A percentile compares a stretch with the other conserved stretches of the same genome.
These are phyloP conservation scores for Catocala sponsa DNA, from an alignment of 2,888 invertebrate species.

Conservation along the genomic window DNA sequence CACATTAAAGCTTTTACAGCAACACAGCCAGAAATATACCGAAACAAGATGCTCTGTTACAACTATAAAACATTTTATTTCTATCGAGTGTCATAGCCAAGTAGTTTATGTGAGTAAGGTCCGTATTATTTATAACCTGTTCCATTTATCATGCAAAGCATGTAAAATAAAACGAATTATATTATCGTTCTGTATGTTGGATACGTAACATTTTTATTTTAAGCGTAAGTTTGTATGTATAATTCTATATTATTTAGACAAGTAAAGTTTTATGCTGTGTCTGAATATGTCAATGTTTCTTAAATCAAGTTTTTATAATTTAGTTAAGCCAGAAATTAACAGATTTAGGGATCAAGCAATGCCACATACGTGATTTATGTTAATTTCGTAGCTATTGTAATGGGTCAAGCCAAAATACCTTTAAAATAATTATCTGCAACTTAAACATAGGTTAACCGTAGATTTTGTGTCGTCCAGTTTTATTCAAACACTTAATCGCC, in stretches of 20 bases:
- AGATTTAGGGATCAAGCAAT: too few relatives aligned
- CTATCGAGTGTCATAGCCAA: constrained; percentile 47
- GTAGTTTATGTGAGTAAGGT: constrained; percentile 51
- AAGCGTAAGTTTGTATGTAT: neutral
- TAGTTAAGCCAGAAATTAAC: too few relatives aligned
- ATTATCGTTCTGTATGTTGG: constrained; percentile 17
- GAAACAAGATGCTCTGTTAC: constrained; percentile 42
- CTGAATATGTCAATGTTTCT: too few relatives aligned
- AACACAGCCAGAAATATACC: constrained; percentile 35
- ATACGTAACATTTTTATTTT: constrained; percentile 2
- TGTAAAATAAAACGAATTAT: constrained; percentile 43
- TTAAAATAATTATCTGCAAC: too few relatives aligned
- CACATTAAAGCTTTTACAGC: constrained; percentile 33
- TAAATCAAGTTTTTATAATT: too few relatives aligned
- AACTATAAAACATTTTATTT: constrained; percentile 54
- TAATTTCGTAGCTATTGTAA: too few relatives aligned
- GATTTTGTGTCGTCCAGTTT: too few relatives aligned
- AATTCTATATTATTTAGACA: neutral
- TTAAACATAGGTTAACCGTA: too few relatives aligned
- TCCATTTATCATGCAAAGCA: constrained; percentile 47
- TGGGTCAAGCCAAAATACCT: too few relatives aligned
- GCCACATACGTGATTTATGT: too few relatives aligned
- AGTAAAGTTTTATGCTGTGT: too few relatives aligned
- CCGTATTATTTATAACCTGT: constrained; percentile 44
- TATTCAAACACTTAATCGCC: too few relatives aligned